Percentiles rank a stretch among this genome's conserved stretches.
Evolutionary conservation across 2,113 vertebrate species (phyloP).

Genomic region (Stercorarius parasiticus): DNA sequence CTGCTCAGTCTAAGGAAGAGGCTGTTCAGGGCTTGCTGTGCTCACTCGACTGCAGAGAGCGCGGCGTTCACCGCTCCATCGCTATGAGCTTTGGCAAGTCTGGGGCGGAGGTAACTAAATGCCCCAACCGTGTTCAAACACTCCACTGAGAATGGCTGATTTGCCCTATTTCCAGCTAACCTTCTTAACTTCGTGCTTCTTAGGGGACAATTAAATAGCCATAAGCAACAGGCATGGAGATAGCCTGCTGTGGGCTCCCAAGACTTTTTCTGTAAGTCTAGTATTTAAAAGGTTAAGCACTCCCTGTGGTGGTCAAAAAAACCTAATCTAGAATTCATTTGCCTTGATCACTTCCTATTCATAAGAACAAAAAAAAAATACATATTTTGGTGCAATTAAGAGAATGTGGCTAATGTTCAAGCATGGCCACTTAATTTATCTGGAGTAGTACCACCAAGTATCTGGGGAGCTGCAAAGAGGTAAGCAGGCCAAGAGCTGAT

Average conservation of each 20-base stretch:
- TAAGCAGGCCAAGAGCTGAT: background rate
- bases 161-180: background rate
- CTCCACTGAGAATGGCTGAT: background rate
- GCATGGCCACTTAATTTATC: background rate
- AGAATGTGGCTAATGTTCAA: background rate
- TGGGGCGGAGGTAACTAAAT: background rate
- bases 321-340: background rate
- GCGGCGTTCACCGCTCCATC: accelerated
- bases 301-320: background rate
- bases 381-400: background rate
- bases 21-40: background rate
- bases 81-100: background rate
- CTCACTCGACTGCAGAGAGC: background rate
- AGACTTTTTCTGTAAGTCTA: background rate
- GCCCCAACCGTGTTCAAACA: background rate
- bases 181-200: background rate
- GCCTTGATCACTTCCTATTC: background rate
- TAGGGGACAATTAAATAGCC: background rate
- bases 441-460: background rate
- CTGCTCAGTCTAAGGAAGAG: background rate
- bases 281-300: background rate
- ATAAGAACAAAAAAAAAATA: background rate
- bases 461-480: background rate
- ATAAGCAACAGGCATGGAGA: background rate
- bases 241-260: background rate